phyloP scores from a whole-genome alignment of 2,797 vertebrate species.

The Chrysocyon brachyurus region DNA sequence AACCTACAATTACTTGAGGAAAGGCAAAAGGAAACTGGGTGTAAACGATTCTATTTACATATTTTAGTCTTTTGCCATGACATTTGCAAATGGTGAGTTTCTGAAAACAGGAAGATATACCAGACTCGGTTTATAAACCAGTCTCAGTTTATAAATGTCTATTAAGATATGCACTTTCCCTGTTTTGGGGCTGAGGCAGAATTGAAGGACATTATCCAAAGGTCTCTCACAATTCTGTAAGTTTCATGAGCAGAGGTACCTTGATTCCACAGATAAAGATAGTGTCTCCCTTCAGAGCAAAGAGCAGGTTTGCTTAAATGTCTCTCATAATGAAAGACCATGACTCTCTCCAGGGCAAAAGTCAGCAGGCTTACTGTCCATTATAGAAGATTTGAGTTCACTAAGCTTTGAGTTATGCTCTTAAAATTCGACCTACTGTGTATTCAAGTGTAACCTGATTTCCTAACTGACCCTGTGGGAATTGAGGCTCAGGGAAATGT shows the following conservation, averaged over 20 bases:
- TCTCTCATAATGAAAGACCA: neutral
- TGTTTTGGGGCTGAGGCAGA: neutral
- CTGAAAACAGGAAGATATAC: neutral
- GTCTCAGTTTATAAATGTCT: no score
- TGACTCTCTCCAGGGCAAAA: neutral
- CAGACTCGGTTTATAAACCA: neutral
- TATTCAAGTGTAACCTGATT: neutral
- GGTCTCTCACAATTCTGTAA: neutral
- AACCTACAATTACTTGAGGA: constrained; percentile 63
- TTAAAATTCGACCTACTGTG: neutral
- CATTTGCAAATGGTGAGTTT: constrained; percentile 44
- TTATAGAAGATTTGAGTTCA: neutral
- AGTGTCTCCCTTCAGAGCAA: neutral
- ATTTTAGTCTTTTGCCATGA: neutral
- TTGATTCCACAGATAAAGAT: neutral
- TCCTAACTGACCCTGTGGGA: neutral
- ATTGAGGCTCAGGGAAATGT: neutral
- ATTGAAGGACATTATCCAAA: neutral
- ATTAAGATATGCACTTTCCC: neutral
- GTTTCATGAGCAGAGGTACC: neutral
- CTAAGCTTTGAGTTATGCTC: neutral
- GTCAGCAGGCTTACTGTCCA: neutral
- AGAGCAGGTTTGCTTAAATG: neutral
- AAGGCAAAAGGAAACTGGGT: constrained; percentile 20
- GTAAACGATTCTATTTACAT: neutral